Evolutionary conservation across 2,797 vertebrate species (phyloP).

Genomic region (Chiloscyllium punctatum): DNA sequence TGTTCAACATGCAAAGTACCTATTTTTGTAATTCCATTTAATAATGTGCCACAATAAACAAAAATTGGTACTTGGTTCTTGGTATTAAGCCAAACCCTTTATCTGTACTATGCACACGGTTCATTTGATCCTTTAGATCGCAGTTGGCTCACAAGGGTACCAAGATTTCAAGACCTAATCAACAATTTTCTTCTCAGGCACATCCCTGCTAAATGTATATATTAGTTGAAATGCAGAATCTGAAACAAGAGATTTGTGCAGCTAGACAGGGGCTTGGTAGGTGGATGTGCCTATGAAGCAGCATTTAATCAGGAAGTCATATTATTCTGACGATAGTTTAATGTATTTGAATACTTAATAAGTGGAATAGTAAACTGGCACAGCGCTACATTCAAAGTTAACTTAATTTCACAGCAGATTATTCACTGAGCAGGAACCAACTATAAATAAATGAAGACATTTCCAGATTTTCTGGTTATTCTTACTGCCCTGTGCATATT

Average conservation of each 20-base stretch:
- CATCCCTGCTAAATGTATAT: background rate
- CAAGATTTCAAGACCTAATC: background rate
- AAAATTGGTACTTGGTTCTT: background rate
- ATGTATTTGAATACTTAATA: conserved; percentile 25
- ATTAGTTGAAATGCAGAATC: background rate
- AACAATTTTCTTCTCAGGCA: background rate
- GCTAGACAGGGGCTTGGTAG: background rate
- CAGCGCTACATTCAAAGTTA: conserved; percentile 6
- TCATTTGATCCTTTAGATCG: background rate
- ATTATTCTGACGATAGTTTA: conserved; percentile 18
- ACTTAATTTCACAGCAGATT: background rate
- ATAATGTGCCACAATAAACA: background rate
- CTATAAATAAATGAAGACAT: conserved; percentile 7
- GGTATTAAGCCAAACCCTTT: background rate
- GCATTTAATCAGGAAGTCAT: conserved; percentile 22
- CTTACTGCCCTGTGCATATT: background rate
- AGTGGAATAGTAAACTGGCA: conserved; percentile 13
- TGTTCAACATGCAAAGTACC: background rate
- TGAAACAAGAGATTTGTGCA: background rate
- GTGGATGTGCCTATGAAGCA: background rate
- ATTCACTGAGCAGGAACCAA: conserved; percentile 13
- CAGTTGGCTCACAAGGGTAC: background rate
- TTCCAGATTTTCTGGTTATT: background rate
- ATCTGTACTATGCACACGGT: background rate
- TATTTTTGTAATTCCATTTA: background rate